Evolutionary conservation across 2,888 invertebrate species (phyloP).

Genomic region (Apodemia zela): DNA sequence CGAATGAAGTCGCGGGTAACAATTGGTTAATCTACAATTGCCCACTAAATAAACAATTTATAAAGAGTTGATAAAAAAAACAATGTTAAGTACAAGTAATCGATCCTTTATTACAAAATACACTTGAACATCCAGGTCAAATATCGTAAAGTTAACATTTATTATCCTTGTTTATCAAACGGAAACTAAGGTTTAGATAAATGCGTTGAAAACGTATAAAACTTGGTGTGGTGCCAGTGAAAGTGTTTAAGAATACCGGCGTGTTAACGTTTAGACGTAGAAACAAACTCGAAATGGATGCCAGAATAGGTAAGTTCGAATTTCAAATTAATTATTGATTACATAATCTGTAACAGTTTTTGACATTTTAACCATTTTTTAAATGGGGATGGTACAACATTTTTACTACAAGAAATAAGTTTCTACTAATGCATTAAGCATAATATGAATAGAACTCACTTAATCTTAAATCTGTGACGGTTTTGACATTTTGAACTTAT

Average conservation of each 20-base stretch:
- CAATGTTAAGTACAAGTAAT: constrained; percentile 6
- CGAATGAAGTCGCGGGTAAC: background rate
- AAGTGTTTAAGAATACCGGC: constrained; percentile 31
- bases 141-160: constrained; percentile 21
- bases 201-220: constrained; percentile 42
- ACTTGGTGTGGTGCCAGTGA: constrained; percentile 32
- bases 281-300: constrained; percentile 7
- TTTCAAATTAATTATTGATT: background rate
- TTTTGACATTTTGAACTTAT: too few species aligned
- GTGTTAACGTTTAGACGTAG: constrained; percentile 24
- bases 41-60: background rate
- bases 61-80: constrained; percentile 12
- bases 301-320: constrained; percentile 3
- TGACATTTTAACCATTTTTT: background rate
- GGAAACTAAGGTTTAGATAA: constrained; percentile 41
- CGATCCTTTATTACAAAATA: constrained; percentile 12
- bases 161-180: constrained; percentile 49
- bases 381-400: too few species aligned
- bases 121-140: constrained; percentile 20
- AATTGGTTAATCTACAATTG: background rate
- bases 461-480: too few species aligned
- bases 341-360: background rate
- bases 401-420: background rate
- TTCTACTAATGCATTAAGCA: too few species aligned
- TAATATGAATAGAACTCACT: too few species aligned